Evolutionary conservation across 2,113 vertebrate species (phyloP).

Genomic region (Amblyopsis rosae): DNA sequence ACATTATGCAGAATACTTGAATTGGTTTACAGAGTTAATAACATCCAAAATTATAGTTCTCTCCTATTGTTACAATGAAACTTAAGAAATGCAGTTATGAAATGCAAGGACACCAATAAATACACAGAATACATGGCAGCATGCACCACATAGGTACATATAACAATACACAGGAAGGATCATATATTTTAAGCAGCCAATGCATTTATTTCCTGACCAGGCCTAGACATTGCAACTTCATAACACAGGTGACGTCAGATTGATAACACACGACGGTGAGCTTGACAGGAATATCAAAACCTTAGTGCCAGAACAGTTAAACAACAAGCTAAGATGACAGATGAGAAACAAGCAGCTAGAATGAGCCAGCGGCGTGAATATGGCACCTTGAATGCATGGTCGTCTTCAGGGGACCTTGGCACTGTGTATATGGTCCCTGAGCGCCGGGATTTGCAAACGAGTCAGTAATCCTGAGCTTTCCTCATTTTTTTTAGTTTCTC

Average conservation of each 20-base stretch:
- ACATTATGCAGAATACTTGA: not conserved
- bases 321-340: slow-evolving; percentile 46
- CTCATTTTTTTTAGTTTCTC: slow-evolving; percentile 71
- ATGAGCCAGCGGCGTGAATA: slow-evolving; percentile 56
- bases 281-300: slow-evolving; percentile 56
- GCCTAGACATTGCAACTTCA: slow-evolving; percentile 6
- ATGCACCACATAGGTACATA: too few relatives aligned
- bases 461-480: slow-evolving; percentile 62
- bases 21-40: not conserved
- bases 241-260: slow-evolving; percentile 12
- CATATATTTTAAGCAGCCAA: slow-evolving; percentile 8
- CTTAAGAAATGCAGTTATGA: too few relatives aligned
- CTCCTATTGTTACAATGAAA: not conserved
- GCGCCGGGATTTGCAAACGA: slow-evolving; percentile 34
- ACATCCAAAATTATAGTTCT: not conserved
- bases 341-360: slow-evolving; percentile 58
- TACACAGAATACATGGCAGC: too few relatives aligned
- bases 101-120: too few relatives aligned
- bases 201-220: not conserved
- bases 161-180: too few relatives aligned
- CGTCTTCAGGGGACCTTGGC: slow-evolving; percentile 50
- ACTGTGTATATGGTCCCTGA: slow-evolving; percentile 43
- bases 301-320: slow-evolving; percentile 52
- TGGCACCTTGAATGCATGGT: slow-evolving; percentile 23
- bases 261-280: slow-evolving; percentile 1